Evolutionary conservation across 1,140 invertebrate species (phyloP).

Genomic region (Eufriesea mexicana): DNA sequence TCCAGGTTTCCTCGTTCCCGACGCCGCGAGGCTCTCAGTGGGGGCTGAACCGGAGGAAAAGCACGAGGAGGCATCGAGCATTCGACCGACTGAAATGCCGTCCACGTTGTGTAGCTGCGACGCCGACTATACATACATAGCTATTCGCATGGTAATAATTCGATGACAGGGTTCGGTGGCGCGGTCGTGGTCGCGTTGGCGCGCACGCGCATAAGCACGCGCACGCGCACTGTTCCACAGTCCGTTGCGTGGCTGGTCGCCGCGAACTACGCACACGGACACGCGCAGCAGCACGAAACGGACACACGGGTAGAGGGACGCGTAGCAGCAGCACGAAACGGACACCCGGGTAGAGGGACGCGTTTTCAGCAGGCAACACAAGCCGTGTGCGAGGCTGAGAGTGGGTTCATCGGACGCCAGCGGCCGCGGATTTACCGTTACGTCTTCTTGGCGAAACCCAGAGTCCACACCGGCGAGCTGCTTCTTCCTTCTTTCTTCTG

Average conservation of each 20-base stretch:
- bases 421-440: conserved; percentile 82
- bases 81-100: conserved; percentile 10
- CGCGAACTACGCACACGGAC: conserved; percentile 31
- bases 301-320: conserved; percentile 30
- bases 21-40: not conserved
- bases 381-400: conserved; percentile 71
- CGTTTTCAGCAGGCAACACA: conserved; percentile 48
- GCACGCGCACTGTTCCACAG: not conserved
- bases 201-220: too few species aligned
- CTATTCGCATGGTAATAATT: conserved; percentile 59
- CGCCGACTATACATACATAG: not conserved
- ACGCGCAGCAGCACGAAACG: conserved; percentile 31
- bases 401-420: conserved; percentile 81
- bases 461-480: conserved; percentile 51
- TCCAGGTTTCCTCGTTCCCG: conserved; percentile 3
- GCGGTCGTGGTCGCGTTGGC: not conserved
- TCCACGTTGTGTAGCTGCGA: conserved; percentile 10
- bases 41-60: not conserved
- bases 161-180: conserved; percentile 39
- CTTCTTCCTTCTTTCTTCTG: conserved; percentile 64
- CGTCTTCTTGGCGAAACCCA: conserved; percentile 80
- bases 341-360: conserved; percentile 17
- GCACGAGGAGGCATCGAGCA: not conserved
- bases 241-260: not conserved
- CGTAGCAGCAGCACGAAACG: too few species aligned